Conservation (phyloP, 2,888 invertebrate genomes). For the Tolmerus cingulatus region DNA sequence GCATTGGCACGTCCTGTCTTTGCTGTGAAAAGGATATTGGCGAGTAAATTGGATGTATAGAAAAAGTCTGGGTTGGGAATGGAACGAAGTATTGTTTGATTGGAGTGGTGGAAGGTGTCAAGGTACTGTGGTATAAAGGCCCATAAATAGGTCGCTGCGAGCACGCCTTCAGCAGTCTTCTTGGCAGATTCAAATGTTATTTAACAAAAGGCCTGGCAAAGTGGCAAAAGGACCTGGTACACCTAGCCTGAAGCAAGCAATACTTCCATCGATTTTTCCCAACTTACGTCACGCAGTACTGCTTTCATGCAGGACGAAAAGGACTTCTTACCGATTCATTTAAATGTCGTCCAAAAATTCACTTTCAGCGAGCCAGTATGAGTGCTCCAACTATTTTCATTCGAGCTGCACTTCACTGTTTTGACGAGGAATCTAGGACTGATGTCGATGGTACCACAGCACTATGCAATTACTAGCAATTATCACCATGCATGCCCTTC, state of each 20-base stretch:
- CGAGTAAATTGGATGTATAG: neutral
- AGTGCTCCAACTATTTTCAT: neutral
- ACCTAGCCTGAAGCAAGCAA: neutral
- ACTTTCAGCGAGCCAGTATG: neutral
- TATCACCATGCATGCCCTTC: neutral
- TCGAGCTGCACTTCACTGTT: neutral
- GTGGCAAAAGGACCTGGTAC: neutral
- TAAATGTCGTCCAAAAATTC: neutral
- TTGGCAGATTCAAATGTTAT: neutral
- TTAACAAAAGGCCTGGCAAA: neutral
- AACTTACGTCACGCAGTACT: slow-evolving; percentile 20
- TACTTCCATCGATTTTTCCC: slow-evolving; percentile 30
- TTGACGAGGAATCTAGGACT: neutral
- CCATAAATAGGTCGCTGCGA: neutral
- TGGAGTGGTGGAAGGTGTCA: neutral
- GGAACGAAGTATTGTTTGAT: neutral
- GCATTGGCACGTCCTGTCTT: neutral
- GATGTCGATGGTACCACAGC: neutral
- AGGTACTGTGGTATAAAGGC: neutral
- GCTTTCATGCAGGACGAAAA: neutral
- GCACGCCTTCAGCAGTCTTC: neutral
- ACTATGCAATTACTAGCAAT: neutral
- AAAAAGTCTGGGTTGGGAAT: neutral
- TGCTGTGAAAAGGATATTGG: neutral
- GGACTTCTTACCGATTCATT: neutral